phyloP scores from a whole-genome alignment of 1,140 invertebrate species.

The Rhopalosiphum padi region DNA sequence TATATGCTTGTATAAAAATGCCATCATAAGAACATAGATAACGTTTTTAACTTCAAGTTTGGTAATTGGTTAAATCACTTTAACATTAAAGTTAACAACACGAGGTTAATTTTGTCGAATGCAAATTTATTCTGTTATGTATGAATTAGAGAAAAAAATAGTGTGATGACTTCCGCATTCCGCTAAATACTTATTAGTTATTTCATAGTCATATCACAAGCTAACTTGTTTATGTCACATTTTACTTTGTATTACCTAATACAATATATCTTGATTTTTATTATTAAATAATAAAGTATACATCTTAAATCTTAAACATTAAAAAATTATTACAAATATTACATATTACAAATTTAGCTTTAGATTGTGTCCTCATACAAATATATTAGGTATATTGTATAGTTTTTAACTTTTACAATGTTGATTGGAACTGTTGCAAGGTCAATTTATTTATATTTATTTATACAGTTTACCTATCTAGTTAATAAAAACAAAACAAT shows the following conservation, averaged over 20 bases:
- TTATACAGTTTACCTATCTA: background rate
- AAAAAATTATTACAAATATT: too few relatives aligned
- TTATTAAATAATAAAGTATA: background rate
- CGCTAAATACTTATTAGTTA: background rate
- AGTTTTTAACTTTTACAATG: background rate
- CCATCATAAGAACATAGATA: too few relatives aligned
- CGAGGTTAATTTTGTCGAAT: too few relatives aligned
- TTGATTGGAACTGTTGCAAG: background rate
- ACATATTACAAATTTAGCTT: background rate
- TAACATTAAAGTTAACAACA: too few relatives aligned
- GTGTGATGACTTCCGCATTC: background rate
- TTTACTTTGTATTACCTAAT: too few relatives aligned
- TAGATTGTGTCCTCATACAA: background rate
- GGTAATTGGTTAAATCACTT: too few relatives aligned
- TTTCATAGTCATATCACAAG: too few relatives aligned
- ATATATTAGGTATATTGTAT: background rate
- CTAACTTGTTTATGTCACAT: too few relatives aligned
- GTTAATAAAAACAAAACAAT: slow-evolving; percentile 1
- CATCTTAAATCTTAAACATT: background rate
- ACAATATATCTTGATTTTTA: too few relatives aligned
- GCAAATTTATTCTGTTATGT: too few relatives aligned
- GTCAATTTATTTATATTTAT: background rate
- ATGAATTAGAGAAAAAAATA: background rate
- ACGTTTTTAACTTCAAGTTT: too few relatives aligned
- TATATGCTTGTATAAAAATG: too few relatives aligned